Conservation (phyloP, 2,113 vertebrate genomes). For the Isurus oxyrinchus region DNA sequence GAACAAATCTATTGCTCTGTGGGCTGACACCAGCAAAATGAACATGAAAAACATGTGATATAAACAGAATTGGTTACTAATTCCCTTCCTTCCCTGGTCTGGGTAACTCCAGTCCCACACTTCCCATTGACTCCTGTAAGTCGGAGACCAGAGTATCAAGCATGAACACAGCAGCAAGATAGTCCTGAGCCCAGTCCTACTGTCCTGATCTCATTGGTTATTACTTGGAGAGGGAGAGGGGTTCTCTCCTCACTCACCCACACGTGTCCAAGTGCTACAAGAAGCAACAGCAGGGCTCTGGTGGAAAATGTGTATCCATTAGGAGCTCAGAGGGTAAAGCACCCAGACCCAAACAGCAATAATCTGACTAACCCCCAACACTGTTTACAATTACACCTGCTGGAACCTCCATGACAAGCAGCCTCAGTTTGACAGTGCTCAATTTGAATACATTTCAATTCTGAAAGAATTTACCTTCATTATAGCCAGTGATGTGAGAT, state of each 20-base stretch:
- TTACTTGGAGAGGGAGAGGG: background rate
- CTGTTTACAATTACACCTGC: too few relatives aligned
- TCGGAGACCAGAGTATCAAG: background rate
- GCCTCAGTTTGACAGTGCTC: background rate
- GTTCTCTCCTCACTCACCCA: too few relatives aligned
- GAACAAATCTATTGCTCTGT: background rate
- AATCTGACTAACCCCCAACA: too few relatives aligned
- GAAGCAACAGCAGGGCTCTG: too few relatives aligned
- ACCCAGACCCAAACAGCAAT: too few relatives aligned
- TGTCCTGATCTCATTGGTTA: background rate
- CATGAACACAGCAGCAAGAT: background rate
- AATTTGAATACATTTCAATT: background rate
- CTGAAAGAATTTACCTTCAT: constrained; percentile 67
- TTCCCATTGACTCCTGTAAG: background rate
- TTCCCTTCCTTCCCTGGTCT: background rate
- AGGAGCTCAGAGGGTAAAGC: too few relatives aligned
- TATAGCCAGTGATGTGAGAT: constrained; percentile 75
- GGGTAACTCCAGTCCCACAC: background rate
- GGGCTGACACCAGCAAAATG: background rate
- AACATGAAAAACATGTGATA: background rate
- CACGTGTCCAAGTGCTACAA: too few relatives aligned
- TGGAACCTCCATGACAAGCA: too few relatives aligned
- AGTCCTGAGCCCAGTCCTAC: background rate
- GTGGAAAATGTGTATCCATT: too few relatives aligned
- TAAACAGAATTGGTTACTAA: background rate